Base-by-base conservation (phyloP, 2,888 invertebrate genomes). In the Platycheirus albimanus region DNA sequence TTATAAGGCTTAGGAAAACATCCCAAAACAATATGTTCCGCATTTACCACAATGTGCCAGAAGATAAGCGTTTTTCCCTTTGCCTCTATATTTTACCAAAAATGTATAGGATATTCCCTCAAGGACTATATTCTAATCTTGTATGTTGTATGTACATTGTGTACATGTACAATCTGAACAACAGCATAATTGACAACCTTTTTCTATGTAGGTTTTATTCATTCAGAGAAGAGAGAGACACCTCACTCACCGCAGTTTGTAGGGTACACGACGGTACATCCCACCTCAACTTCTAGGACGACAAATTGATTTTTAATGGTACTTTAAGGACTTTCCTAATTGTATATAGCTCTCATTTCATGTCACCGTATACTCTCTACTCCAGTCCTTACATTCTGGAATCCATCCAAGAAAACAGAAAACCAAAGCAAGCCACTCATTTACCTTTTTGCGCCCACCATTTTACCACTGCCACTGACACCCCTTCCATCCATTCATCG, bases 291-390 rank as follows among this genome's bases (percentile, higher is more conserved):
- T 45, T 47, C 20, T 45, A 61, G n/a, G 61, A 67, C 69, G 61
- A 67, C 69, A 79, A 79, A 79, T 79, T 79, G 79, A 75, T 79
- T 79, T 74, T 75, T 75, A 79, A 79, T 75, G 63, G 69, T 43
- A 79, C 69, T 75, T 79, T 74, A 69, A 79, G 69, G 66, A 67
- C 79, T 52, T 28, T 79, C 52, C 49, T 79, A 61, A 67, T 74
- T 75, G 47, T 63, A 75, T 67, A 19, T 13, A 10, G 11, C n/a
- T 69, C 69, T 51, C 63, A 54, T 49, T 54, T 67, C 19, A 36
- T 63, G 41, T 45, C 52, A 30, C 17, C 67, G n/a, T n/a, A n/a
- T n/a, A 61, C 30, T 20, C 17, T 20, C n/a, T 38, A 24, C 51
- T 13, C 15, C 67, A 58, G n/a, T n/a, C 28, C 30, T n/a, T 36